A percentile compares a stretch with the other conserved stretches of the same genome.
Evolutionary conservation across 2,888 invertebrate genomes (phyloP).

Genomic region (Empis livida): DNA sequence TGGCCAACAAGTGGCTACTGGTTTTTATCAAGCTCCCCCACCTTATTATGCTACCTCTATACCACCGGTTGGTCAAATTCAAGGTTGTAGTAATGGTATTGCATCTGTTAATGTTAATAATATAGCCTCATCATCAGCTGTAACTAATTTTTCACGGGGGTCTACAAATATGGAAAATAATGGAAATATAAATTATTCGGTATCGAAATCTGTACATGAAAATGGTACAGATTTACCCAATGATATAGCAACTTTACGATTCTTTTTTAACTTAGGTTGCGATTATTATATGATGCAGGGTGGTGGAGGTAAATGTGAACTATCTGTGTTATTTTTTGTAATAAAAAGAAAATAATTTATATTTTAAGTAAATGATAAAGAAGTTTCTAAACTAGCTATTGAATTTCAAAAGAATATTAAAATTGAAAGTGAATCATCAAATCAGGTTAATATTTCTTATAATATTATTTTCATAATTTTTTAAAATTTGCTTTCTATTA

Average conservation of each 20-base stretch:
- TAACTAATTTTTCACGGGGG: too few species aligned
- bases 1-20: background rate
- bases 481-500: background rate
- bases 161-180: background rate
- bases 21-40: background rate
- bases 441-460: background rate
- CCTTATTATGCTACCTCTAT: background rate
- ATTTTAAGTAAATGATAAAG: background rate
- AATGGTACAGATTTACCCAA: constrained; percentile 26
- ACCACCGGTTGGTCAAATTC: too few species aligned
- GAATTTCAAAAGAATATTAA: constrained; percentile 7
- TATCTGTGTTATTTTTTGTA: too few species aligned
- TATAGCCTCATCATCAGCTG: too few species aligned
- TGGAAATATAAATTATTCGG: constrained; percentile 20
- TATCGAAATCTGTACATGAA: constrained; percentile 21
- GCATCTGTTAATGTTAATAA: too few species aligned
- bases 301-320: constrained; percentile 12
- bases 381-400: background rate
- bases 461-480: too few species aligned
- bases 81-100: too few species aligned
- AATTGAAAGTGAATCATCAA: constrained; percentile 3
- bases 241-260: constrained; percentile 49
- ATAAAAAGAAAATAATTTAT: too few species aligned
- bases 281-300: constrained; percentile 29
- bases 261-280: constrained; percentile 54